Evolutionary conservation across 2,113 vertebrate genomes (phyloP).

Genomic region (Sylvilagus bachmani): DNA sequence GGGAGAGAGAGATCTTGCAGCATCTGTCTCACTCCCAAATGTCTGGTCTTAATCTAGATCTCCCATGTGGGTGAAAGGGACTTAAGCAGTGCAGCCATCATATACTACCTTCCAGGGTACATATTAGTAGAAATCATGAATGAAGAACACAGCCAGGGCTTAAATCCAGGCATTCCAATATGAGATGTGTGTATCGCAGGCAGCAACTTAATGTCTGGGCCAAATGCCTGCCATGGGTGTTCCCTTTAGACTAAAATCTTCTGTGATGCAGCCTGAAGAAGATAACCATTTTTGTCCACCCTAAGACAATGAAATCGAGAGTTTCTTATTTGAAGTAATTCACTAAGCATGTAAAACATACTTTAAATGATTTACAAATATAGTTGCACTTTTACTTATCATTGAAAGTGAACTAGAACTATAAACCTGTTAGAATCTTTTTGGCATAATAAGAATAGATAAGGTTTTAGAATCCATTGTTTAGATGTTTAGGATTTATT

Average conservation of each 20-base stretch:
- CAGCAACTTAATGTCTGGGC: no score
- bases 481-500: neutral
- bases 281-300: neutral
- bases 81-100: no score
- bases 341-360: neutral
- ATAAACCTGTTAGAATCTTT: neutral
- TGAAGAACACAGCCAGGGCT: no score
- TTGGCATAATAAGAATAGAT: neutral
- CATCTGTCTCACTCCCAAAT: no score
- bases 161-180: no score
- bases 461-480: neutral
- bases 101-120: no score
- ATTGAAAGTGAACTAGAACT: neutral
- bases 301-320: neutral
- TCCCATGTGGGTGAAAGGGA: no score
- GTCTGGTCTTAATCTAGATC: no score
- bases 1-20: no score
- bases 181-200: no score
- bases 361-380: neutral
- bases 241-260: neutral
- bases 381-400: neutral
- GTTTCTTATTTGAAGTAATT: neutral
- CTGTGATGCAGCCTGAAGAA: neutral
- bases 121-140: no score
- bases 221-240: neutral